phyloP scores from a whole-genome alignment of 2,888 invertebrate species.

The Gastrophysa polygoni region DNA sequence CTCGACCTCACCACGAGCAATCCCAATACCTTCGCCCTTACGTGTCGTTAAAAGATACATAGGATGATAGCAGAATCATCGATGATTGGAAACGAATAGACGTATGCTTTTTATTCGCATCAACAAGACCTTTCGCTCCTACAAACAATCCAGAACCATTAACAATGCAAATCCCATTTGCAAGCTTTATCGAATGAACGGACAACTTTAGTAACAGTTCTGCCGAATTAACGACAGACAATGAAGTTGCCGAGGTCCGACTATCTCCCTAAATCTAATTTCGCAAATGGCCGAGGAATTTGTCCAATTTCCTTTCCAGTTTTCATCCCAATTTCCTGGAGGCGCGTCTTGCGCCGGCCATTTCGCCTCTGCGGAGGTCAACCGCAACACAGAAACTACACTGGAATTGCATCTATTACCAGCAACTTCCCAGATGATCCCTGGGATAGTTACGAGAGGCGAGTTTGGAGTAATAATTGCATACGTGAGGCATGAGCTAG shows the following conservation, averaged over 20 bases:
- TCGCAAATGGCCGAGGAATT: neutral
- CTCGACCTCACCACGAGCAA: no score
- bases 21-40: no score
- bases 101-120: no score
- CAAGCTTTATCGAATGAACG: neutral
- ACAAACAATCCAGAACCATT: neutral
- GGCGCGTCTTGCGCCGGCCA: slow-evolving; percentile 3
- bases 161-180: neutral
- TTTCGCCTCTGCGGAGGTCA: slow-evolving; percentile 33
- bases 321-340: neutral
- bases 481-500: no score
- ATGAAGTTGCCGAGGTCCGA: neutral
- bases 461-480: no score
- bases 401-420: slow-evolving; percentile 37
- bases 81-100: no score
- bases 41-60: no score
- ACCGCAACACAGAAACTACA: slow-evolving; percentile 33
- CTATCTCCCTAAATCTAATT: neutral
- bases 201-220: neutral
- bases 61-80: no score
- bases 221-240: neutral
- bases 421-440: slow-evolving; percentile 33
- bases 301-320: neutral
- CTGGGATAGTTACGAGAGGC: neutral
- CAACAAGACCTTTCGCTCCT: no score